These are phyloP conservation scores for Danio tinwini DNA, from an alignment of 2,797 vertebrate species.

Conservation along the genomic window DNA sequence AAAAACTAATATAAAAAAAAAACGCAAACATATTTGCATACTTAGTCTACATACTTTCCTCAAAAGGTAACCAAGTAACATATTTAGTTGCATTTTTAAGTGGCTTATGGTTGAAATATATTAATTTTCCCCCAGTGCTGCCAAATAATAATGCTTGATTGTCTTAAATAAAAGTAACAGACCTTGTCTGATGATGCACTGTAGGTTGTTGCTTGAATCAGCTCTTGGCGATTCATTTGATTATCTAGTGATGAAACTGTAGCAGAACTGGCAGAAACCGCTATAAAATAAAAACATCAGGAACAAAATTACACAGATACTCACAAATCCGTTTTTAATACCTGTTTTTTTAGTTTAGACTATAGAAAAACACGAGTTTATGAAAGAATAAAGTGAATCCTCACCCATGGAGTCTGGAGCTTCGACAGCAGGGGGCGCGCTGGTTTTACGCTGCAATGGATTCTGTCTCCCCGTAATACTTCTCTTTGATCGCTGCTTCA, in stretches of 20 bases:
- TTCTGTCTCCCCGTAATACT: conserved; percentile 85
- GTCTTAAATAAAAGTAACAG: neutral
- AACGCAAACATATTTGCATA: too few relatives aligned
- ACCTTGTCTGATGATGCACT: conserved; percentile 80
- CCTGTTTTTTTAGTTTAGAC: neutral
- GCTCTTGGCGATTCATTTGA: conserved; percentile 73
- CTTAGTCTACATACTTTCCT: too few relatives aligned
- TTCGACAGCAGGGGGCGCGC: conserved; percentile 83
- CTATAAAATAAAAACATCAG: conserved; percentile 26
- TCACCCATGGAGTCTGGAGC: conserved; percentile 68
- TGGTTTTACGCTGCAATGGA: conserved; percentile 87
- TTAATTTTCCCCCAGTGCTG: too few relatives aligned
- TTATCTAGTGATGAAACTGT: conserved; percentile 87
- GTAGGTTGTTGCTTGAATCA: conserved; percentile 62
- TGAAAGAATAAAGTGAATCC: neutral
- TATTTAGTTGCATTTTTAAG: too few relatives aligned
- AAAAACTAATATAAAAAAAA: too few relatives aligned
- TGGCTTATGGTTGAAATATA: too few relatives aligned
- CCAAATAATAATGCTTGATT: too few relatives aligned
- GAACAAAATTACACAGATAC: neutral
- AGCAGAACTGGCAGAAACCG: conserved; percentile 73
- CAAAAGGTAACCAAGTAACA: too few relatives aligned
- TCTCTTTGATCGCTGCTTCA: conserved; percentile 89
- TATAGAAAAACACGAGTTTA: neutral
- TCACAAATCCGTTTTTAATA: neutral